Evolutionary conservation across 1,140 invertebrate species (phyloP).

Genomic region (Riptortus pedestris): DNA sequence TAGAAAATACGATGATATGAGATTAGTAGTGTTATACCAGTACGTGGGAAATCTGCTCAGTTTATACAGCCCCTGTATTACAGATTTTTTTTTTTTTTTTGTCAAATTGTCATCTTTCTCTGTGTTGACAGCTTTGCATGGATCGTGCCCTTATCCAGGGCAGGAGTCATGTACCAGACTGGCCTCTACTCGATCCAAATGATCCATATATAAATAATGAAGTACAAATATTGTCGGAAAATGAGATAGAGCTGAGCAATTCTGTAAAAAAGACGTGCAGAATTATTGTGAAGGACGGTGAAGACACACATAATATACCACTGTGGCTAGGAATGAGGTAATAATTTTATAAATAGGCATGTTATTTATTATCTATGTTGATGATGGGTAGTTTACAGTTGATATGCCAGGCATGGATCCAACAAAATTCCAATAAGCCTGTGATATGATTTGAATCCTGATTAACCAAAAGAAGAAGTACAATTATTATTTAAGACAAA

Average conservation of each 20-base stretch:
- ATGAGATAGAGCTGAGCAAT: neutral
- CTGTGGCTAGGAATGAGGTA: slow-evolving; percentile 12
- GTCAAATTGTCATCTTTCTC: neutral
- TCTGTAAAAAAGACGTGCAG: neutral
- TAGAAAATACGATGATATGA: too few relatives aligned
- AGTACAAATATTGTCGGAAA: neutral
- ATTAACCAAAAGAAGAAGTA: too few relatives aligned
- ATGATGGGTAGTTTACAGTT: too few relatives aligned
- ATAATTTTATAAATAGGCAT: too few relatives aligned
- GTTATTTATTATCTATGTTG: too few relatives aligned
- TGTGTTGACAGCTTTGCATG: slow-evolving; percentile 7
- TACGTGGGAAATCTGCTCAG: neutral
- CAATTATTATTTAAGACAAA: too few relatives aligned
- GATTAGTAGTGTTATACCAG: neutral
- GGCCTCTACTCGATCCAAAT: neutral
- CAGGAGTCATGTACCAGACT: neutral
- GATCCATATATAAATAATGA: neutral
- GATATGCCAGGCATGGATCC: too few relatives aligned
- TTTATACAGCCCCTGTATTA: too few relatives aligned
- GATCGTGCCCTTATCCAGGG: neutral
- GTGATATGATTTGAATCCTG: too few relatives aligned
- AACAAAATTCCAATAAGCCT: too few relatives aligned
- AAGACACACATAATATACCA: neutral
- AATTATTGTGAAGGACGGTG: neutral
- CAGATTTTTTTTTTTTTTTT: slow-evolving; percentile 6